Base-by-base conservation (phyloP, 2,113 vertebrate species). In the Colaptes auratus region DNA sequence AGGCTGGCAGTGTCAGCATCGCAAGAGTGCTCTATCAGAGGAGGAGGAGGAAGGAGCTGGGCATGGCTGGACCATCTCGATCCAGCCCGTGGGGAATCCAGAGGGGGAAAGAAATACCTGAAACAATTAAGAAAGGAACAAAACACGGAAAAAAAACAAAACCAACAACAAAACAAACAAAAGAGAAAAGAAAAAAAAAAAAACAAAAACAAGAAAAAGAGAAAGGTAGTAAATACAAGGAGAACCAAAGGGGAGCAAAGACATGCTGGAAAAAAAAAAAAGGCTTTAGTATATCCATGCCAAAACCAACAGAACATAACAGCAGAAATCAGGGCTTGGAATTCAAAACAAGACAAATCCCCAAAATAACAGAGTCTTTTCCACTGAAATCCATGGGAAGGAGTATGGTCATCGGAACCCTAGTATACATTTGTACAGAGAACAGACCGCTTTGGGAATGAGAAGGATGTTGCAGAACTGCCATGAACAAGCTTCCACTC, bases 31-130 rank as follows among this genome's bases (percentile, higher is more conserved):
- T 99, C 98, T 97, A 99, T 97, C 96, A 98, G 98, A 97, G 98
- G 98, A 95, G 98, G 96, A 98, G 96, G 98, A 97, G 98, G 98
- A 97, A 99, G 99, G 96, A 99, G 98, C 97, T 99, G 99, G 97
- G 98, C 98, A 94, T 98, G 98, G 96, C 98, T 98, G 98, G 98
- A 98, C 98, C 98, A 98, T 97, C 98, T 97, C 7, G 97, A 98
- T 98, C 99, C 99, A 96, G 98, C 98, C 98, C 98, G 97, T 97
- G 99, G 98, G 97, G 98, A 98, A 96, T 99, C 99, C 98, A 99
- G 97, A 98, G 98, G 98, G 92, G 99, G 98, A 98, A 99, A 99
- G 98, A 99, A 99, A 99, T 98, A 99, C 98, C 99, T 99, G 97
- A 98, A 98, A 98, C 96, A 98, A 98, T 97, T 96, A 95, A 98